A percentile compares a stretch with the other conserved stretches of the same genome.
Conservation (phyloP, 37 sponge, comb jelly and placozoan genomes). For the Hormiphora californensis region DNA sequence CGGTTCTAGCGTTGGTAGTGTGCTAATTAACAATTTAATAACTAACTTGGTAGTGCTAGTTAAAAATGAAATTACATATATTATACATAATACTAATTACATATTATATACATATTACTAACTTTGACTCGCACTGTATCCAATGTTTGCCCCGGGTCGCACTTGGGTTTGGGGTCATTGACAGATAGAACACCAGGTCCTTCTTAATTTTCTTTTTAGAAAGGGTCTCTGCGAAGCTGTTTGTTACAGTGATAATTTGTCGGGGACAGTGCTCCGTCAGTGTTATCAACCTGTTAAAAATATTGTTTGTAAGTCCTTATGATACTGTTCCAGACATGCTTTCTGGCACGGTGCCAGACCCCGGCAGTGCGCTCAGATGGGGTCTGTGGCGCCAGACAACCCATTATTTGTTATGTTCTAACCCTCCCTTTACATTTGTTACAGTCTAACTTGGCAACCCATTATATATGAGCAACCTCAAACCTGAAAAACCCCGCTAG, state of each 20-base stretch:
- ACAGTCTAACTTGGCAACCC: too few relatives aligned
- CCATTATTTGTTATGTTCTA: too few relatives aligned
- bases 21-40: neutral
- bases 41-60: neutral
- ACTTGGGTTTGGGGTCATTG: too few relatives aligned
- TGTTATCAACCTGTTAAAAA: neutral
- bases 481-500: too few relatives aligned
- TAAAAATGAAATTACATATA: neutral
- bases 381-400: too few relatives aligned
- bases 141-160: too few relatives aligned
- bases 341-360: too few relatives aligned
- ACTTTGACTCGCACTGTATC: neutral
- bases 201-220: neutral
- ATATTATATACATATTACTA: neutral
- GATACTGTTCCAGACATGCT: too few relatives aligned
- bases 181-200: neutral
- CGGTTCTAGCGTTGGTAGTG: too few relatives aligned
- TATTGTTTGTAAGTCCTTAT: neutral
- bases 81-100: neutral
- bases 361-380: too few relatives aligned
- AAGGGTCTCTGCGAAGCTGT: neutral
- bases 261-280: slow-evolving; percentile 11
- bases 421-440: too few relatives aligned
- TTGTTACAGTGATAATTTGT: neutral
- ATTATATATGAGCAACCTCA: too few relatives aligned